Percentiles rank a stretch among this genome's conserved stretches.
Conservation (phyloP, 2,113 vertebrate species). For the Esox niger region DNA sequence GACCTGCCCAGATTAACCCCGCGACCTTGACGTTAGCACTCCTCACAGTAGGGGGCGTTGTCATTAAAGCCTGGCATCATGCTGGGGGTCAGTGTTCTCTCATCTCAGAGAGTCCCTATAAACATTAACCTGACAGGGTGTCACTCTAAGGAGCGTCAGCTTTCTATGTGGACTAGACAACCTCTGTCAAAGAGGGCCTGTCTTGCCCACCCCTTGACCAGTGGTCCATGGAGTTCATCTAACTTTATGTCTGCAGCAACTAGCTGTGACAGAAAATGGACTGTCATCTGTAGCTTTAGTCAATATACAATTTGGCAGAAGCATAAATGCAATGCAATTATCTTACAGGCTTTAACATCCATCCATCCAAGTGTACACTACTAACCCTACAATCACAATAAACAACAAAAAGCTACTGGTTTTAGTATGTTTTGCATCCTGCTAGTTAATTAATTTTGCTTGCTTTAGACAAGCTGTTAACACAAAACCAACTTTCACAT, state of each 20-base stretch:
- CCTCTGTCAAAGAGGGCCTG: background rate
- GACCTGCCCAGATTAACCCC: slow-evolving; percentile 22
- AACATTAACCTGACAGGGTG: slow-evolving; percentile 13
- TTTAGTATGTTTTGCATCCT: too few species aligned
- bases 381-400: too few species aligned
- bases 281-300: background rate
- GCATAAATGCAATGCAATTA: too few species aligned
- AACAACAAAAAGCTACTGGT: too few species aligned
- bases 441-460: too few species aligned
- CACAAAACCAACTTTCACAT: too few species aligned
- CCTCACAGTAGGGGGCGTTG: slow-evolving; percentile 11
- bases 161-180: background rate
- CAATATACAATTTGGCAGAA: too few species aligned
- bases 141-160: background rate
- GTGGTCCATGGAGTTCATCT: background rate
- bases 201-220: background rate
- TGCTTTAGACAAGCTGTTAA: too few species aligned
- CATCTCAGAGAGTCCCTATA: background rate
- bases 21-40: slow-evolving; percentile 8
- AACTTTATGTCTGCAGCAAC: background rate
- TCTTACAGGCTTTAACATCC: too few species aligned
- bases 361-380: too few species aligned
- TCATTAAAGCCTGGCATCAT: slow-evolving; percentile 19
- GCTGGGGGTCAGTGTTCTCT: slow-evolving; percentile 14
- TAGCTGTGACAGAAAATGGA: background rate